Percentiles rank a stretch among this genome's conserved stretches.
Conservation (phyloP, 2,888 invertebrate species). For the Drosophila atripex region DNA sequence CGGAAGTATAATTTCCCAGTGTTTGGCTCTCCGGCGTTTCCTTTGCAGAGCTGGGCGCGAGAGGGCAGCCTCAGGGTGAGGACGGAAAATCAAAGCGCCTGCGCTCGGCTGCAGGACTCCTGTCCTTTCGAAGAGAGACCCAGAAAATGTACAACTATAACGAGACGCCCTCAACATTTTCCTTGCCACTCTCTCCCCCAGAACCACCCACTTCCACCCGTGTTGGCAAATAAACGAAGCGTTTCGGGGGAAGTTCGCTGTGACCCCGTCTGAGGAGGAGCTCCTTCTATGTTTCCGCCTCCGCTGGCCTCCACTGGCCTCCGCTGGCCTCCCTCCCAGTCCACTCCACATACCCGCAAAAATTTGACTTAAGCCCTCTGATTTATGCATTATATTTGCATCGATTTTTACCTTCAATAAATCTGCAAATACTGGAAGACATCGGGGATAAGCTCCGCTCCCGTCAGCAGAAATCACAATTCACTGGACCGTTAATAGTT, state of each 20-base stretch:
- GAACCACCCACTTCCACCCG: slow-evolving; percentile 10
- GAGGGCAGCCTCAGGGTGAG: slow-evolving; percentile 31
- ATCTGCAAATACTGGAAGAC: slow-evolving; percentile 52
- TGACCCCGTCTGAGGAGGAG: slow-evolving; percentile 30
- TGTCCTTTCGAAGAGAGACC: slow-evolving; percentile 3
- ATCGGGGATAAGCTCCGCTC: slow-evolving; percentile 28
- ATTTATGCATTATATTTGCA: slow-evolving; percentile 74
- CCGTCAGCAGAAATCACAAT: slow-evolving; percentile 38
- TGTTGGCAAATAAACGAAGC: slow-evolving; percentile 53
- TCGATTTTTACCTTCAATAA: slow-evolving; percentile 69
- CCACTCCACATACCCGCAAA: slow-evolving; percentile 27
- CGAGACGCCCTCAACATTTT: slow-evolving; percentile 1
- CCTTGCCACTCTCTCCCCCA: slow-evolving; percentile 20
- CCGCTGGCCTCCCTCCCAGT: neutral
- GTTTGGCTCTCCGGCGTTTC: slow-evolving; percentile 11
- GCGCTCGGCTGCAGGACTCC: slow-evolving; percentile 26
- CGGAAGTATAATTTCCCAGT: slow-evolving; percentile 25
- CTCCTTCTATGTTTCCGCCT: slow-evolving; percentile 6
- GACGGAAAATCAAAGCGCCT: slow-evolving; percentile 15
- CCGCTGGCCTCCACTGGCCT: neutral
- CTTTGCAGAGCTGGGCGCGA: slow-evolving; percentile 12
- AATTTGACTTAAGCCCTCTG: slow-evolving; percentile 66
- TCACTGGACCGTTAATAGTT: slow-evolving; percentile 32
- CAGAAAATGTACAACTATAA: slow-evolving; percentile 2
- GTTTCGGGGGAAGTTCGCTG: slow-evolving; percentile 71